phyloP scores from a whole-genome alignment of 1,140 invertebrate species.

The Camponotus pennsylvanicus region DNA sequence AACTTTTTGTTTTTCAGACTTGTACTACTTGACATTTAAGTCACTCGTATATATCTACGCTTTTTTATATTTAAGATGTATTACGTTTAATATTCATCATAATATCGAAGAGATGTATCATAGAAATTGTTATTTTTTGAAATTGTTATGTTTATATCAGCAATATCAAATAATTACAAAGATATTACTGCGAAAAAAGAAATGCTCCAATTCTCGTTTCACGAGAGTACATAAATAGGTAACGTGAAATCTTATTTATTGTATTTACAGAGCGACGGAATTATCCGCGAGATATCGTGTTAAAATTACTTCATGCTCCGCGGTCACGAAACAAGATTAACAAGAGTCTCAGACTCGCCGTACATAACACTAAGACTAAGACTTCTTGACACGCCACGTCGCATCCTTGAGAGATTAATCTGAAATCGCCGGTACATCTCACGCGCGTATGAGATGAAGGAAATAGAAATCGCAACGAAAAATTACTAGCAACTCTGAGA shows the following conservation, averaged over 20 bases:
- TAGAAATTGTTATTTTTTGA: neutral
- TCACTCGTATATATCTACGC: too few relatives aligned
- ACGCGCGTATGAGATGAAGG: conserved; percentile 27
- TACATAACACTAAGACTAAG: conserved; percentile 43
- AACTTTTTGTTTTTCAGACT: too few relatives aligned
- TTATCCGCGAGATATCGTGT: conserved; percentile 27
- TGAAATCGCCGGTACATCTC: conserved; percentile 66
- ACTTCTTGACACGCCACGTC: conserved; percentile 66
- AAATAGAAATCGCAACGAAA: conserved; percentile 45
- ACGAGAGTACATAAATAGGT: neutral
- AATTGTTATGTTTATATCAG: neutral
- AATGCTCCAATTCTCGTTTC: neutral
- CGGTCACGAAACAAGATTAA: conserved; percentile 56
- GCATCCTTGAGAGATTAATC: conserved; percentile 70
- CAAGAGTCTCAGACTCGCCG: conserved; percentile 14
- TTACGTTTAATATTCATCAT: too few relatives aligned
- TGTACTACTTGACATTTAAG: too few relatives aligned
- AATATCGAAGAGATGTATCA: too few relatives aligned
- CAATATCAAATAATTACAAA: neutral
- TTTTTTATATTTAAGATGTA: too few relatives aligned
- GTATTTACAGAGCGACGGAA: conserved; percentile 2
- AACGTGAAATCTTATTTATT: conserved; percentile 13
- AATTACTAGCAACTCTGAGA: conserved; percentile 62
- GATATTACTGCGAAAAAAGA: neutral
- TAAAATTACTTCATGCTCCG: conserved; percentile 44